Evolutionary conservation across 2,888 invertebrate genomes (phyloP).

Genomic region (Drosophila demipolita): DNA sequence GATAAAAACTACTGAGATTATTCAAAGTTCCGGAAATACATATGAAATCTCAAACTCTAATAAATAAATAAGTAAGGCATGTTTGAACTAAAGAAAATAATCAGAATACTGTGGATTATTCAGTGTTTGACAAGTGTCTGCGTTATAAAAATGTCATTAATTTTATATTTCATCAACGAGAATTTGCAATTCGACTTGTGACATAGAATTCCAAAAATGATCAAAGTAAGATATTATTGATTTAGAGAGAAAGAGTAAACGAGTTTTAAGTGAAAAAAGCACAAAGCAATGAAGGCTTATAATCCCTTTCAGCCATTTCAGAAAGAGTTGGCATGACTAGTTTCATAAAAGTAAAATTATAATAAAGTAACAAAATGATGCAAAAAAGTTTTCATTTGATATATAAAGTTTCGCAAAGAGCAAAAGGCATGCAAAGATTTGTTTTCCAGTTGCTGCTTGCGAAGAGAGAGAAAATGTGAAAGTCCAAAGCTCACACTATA

Average conservation of each 20-base stretch:
- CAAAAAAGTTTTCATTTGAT: background rate
- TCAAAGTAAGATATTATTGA: background rate
- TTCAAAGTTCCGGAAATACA: background rate
- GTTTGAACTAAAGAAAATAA: background rate
- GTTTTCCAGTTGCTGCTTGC: background rate
- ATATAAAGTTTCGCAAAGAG: background rate
- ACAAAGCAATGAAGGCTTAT: too few relatives aligned
- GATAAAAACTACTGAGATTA: background rate
- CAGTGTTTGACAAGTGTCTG: too few relatives aligned
- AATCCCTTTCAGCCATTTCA: too few relatives aligned
- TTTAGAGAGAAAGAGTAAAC: background rate
- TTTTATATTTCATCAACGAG: background rate
- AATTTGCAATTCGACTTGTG: background rate
- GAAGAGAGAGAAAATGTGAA: background rate
- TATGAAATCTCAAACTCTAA: conserved; percentile 1
- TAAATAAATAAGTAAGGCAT: background rate
- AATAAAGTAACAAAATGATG: background rate
- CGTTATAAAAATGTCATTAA: background rate
- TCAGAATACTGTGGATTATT: background rate
- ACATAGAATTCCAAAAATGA: background rate
- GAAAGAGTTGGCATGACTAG: too few relatives aligned
- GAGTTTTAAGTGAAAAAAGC: background rate
- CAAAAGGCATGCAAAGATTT: background rate
- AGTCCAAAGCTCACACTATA: conserved; percentile 10
- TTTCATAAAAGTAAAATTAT: background rate